These are phyloP conservation scores for Muscina levida DNA, from an alignment of 2,888 invertebrate species.

Conservation along the genomic window DNA sequence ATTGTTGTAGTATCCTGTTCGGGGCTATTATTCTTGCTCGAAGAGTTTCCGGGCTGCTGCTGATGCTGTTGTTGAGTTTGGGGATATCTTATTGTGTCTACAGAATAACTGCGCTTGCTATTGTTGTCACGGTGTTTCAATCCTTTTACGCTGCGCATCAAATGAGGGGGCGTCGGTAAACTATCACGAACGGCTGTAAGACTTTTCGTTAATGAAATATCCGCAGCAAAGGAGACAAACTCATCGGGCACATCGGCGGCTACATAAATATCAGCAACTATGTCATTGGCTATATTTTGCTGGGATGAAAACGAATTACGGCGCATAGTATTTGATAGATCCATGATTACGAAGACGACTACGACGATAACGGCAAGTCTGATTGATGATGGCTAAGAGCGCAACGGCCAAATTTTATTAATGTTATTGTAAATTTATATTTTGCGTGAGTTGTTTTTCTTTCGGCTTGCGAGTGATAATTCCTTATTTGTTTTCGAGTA, in stretches of 20 bases:
- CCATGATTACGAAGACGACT: constrained; percentile 41
- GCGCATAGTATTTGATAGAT: constrained; percentile 52
- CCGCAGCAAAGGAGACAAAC: constrained; percentile 56
- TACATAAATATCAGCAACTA: constrained; percentile 66
- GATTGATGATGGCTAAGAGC: no score
- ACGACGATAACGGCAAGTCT: no score
- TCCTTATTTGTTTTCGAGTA: not conserved
- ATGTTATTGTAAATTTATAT: not conserved
- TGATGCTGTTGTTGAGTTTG: constrained; percentile 53
- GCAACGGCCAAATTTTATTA: no score
- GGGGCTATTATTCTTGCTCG: not conserved
- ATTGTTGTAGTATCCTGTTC: not conserved
- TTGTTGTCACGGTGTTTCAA: not conserved
- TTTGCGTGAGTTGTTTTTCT: not conserved
- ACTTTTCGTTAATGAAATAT: constrained; percentile 52
- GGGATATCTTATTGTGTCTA: constrained; percentile 58
- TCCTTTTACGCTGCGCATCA: not conserved
- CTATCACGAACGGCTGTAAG: constrained; percentile 16
- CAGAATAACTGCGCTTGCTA: constrained; percentile 59
- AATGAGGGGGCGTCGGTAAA: not conserved
- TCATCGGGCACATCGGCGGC: constrained; percentile 60
- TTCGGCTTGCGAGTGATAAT: no score
- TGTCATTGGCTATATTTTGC: constrained; percentile 64
- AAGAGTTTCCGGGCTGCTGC: not conserved
- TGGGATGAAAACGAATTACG: constrained; percentile 65